Conservation (phyloP, 1,140 invertebrate genomes). For the Leptinotarsa lineolata region DNA sequence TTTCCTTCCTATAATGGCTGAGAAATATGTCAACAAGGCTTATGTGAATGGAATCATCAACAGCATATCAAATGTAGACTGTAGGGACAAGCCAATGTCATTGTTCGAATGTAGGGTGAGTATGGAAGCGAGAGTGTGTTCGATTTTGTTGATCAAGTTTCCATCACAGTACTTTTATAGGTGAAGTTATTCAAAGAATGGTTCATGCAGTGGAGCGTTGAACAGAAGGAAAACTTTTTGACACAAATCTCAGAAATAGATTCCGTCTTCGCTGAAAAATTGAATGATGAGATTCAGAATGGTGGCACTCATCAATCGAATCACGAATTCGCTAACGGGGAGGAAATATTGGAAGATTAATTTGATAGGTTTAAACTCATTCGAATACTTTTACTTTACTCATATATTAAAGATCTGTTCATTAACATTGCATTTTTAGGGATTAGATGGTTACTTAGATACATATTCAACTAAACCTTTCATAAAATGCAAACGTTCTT, state of each 20-base stretch:
- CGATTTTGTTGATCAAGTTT: neutral
- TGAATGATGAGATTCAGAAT: slow-evolving; percentile 64
- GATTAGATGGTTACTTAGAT: too few relatives aligned
- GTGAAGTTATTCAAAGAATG: slow-evolving; percentile 85
- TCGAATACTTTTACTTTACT: neutral
- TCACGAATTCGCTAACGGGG: slow-evolving; percentile 1
- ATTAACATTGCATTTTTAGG: too few relatives aligned
- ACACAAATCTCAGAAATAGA: slow-evolving; percentile 72
- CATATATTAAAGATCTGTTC: too few relatives aligned
- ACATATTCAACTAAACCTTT: too few relatives aligned
- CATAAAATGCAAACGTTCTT: too few relatives aligned
- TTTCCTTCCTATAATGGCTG: slow-evolving; percentile 77
- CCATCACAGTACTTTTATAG: slow-evolving; percentile 51
- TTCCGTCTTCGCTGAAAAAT: slow-evolving; percentile 70
- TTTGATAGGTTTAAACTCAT: neutral
- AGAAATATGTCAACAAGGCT: slow-evolving; percentile 64
- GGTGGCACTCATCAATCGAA: slow-evolving; percentile 12
- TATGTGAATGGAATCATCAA: slow-evolving; percentile 76
- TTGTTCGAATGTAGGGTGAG: slow-evolving; percentile 85
- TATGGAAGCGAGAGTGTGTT: slow-evolving; percentile 16
- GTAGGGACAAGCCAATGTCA: slow-evolving; percentile 77
- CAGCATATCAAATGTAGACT: slow-evolving; percentile 68
- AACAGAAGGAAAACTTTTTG: slow-evolving; percentile 73
- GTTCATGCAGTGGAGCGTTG: slow-evolving; percentile 78
- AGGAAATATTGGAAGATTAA: slow-evolving; percentile 24